Base-by-base conservation (phyloP, 2,888 invertebrate species). In the Catocala fraxini region DNA sequence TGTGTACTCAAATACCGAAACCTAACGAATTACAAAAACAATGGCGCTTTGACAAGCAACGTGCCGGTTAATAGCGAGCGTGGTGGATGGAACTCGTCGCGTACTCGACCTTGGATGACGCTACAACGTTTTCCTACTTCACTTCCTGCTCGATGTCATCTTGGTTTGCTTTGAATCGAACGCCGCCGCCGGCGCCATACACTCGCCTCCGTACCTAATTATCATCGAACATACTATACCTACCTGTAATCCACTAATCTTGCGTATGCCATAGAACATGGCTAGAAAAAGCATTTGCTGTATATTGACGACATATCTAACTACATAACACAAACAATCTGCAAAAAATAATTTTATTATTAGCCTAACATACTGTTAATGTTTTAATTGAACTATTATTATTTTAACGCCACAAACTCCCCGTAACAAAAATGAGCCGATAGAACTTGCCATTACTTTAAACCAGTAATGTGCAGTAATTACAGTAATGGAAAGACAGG, bases 131-230 rank as follows among this genome's bases (percentile, higher is more conserved):
- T 93, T 93, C 92, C 92, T 92, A 91, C 89, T 86, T 89, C 81
- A 92, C 91, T 93, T 93, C 93, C 93, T 93, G 89, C 86, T 92
- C 78, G 84, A 86, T 86, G 88, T 89, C 91, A 91, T 92, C 91
- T 91, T 87, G 80, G 83, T 80, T 83, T 79, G 83, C 80, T 81
- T 84, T 77, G 75, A 78, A 79, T 79, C 71, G 75, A 80, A 70
- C 58, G 71, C 35, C 35, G 65, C 71, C 68, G 71, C 70, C 75
- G 82, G 82, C 85, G 85, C 83, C 75, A 75, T 70, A 75, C 63
- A 72, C 71, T 53, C 49, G 57, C 25, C 53, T 62, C 34, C 48
- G 59, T 59, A 55, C 62, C 33, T 51, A 57, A 46, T 49, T 47
- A 59, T 35, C 46, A 56, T 51, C 15, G 47, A 59, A 51, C 45